Percentiles rank a stretch among this genome's conserved stretches.
phyloP scores from a whole-genome alignment of 2,888 invertebrate genomes.

The Pheosia gnoma region DNA sequence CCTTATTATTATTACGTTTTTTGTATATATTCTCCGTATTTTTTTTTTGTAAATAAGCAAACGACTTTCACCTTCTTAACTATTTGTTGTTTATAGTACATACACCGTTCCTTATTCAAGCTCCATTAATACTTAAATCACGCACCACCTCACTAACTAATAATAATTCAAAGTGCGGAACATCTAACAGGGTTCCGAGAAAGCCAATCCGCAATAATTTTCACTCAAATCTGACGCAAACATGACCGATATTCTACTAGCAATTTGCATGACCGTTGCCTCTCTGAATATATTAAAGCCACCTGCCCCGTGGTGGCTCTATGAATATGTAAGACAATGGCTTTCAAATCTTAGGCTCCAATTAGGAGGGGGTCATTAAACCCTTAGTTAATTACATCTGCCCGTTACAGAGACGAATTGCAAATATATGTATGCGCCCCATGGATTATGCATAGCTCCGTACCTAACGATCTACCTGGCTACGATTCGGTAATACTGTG shows the following conservation, averaged over 20 bases:
- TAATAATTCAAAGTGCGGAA: slow-evolving; percentile 48
- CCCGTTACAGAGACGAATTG: slow-evolving; percentile 55
- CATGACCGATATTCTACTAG: slow-evolving; percentile 82
- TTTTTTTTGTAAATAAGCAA: too few relatives aligned
- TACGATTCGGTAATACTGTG: slow-evolving; percentile 29
- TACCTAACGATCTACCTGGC: slow-evolving; percentile 12
- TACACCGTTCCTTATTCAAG: not conserved
- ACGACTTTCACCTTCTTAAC: too few relatives aligned
- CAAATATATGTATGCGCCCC: slow-evolving; percentile 44
- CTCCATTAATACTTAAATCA: not conserved
- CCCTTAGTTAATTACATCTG: slow-evolving; percentile 72
- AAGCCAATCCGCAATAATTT: slow-evolving; percentile 80
- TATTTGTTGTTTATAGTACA: not conserved
- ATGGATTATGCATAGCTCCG: slow-evolving; percentile 33
- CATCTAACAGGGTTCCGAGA: slow-evolving; percentile 42
- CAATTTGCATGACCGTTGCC: slow-evolving; percentile 82
- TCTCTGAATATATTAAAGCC: slow-evolving; percentile 79
- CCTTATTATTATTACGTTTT: too few relatives aligned
- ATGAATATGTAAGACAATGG: slow-evolving; percentile 84
- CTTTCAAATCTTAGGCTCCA: slow-evolving; percentile 80
- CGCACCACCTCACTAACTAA: slow-evolving; percentile 19
- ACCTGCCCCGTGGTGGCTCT: slow-evolving; percentile 75
- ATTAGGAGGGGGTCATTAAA: slow-evolving; percentile 78
- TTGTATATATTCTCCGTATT: too few relatives aligned
- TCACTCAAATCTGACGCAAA: slow-evolving; percentile 79